Percentiles rank a stretch among this genome's conserved stretches.
Evolutionary conservation across 2,113 vertebrate genomes (phyloP).

Genomic region (Hipposideros armiger): DNA sequence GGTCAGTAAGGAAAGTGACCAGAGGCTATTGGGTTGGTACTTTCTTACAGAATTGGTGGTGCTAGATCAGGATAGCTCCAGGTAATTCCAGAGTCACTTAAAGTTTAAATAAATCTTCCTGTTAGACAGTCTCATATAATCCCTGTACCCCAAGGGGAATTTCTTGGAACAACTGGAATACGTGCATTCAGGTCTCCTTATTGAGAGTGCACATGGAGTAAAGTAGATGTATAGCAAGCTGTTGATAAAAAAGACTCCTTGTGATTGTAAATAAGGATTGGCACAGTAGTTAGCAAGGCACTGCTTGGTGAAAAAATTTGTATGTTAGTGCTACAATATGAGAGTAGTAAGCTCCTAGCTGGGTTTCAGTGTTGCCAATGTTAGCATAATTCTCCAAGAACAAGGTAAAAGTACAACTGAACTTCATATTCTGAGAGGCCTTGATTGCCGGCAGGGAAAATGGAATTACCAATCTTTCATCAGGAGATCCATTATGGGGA

Average conservation of each 20-base stretch:
- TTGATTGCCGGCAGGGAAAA: constrained; percentile 1
- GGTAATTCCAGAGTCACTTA: constrained; percentile 6
- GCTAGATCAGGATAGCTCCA: neutral
- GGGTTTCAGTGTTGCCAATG: neutral
- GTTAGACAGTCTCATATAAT: neutral
- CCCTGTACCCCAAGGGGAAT: neutral
- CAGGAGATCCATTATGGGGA: neutral
- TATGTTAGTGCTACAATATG: neutral
- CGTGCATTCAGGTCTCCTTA: neutral
- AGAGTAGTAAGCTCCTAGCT: neutral
- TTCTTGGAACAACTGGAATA: neutral
- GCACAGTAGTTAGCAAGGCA: constrained; percentile 56
- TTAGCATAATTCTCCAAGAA: neutral
- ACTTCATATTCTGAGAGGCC: constrained; percentile 34
- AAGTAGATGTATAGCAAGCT: neutral
- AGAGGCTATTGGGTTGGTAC: neutral
- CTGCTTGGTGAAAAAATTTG: constrained; percentile 27
- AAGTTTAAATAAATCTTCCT: neutral
- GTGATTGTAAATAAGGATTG: neutral
- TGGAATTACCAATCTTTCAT: constrained; percentile 6
- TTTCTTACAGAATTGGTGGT: constrained; percentile 50
- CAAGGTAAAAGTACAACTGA: constrained; percentile 13
- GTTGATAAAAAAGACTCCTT: neutral
- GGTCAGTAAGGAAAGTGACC: neutral
- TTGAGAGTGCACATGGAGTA: neutral